These are phyloP conservation scores for Dyspetes luteomarginatus DNA, from an alignment of 2,888 invertebrate genomes.

Conservation along the genomic window DNA sequence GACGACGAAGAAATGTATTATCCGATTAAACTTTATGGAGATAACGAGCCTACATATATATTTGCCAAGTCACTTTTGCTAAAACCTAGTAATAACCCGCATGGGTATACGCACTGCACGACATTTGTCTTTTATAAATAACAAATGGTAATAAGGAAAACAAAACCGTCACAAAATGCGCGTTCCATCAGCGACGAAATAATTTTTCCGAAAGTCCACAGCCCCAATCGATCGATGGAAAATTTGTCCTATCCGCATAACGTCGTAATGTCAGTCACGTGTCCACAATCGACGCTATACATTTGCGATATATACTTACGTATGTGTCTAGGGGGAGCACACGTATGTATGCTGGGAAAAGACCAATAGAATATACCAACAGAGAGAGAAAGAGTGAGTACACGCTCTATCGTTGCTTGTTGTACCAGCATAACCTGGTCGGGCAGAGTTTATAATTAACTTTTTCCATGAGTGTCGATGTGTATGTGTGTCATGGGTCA, in stretches of 20 bases:
- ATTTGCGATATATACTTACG: constrained; percentile 30
- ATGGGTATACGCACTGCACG: neutral
- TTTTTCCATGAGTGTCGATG: constrained; percentile 35
- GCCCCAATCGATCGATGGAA: constrained; percentile 50
- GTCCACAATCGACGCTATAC: constrained; percentile 27
- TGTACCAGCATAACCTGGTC: constrained; percentile 22
- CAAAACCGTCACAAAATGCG: neutral
- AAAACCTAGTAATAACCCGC: neutral
- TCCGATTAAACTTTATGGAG: neutral
- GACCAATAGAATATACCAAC: too few relatives aligned
- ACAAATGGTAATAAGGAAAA: constrained; percentile 28
- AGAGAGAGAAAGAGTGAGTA: constrained; percentile 17
- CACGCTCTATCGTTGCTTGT: constrained; percentile 21
- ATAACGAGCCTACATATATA: neutral
- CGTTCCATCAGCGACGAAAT: too few relatives aligned
- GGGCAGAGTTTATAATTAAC: constrained; percentile 57
- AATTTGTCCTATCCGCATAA: constrained; percentile 49
- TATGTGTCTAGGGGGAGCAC: too few relatives aligned
- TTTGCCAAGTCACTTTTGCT: neutral
- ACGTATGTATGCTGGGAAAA: neutral
- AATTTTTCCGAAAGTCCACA: constrained; percentile 52
- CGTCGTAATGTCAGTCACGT: constrained; percentile 42
- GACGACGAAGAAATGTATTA: constrained; percentile 37
- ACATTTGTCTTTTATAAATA: constrained; percentile 27
- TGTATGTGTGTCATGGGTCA: constrained; percentile 37